These are phyloP conservation scores for Netelia melanura DNA, from an alignment of 2,888 invertebrate species.

Conservation along the genomic window DNA sequence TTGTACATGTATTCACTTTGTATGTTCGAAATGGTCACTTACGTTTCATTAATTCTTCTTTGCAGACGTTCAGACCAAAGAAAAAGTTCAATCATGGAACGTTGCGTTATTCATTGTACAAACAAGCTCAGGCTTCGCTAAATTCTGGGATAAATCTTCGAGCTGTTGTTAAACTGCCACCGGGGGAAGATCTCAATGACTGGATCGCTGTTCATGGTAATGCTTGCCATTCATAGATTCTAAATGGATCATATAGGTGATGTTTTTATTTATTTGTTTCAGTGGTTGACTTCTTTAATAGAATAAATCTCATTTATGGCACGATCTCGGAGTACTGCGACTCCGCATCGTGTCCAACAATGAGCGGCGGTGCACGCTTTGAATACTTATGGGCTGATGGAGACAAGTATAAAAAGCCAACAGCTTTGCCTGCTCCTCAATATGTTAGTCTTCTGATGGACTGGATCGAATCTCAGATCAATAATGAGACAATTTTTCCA, in stretches of 20 bases:
- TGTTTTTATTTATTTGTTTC: conserved; percentile 78
- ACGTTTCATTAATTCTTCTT: conserved; percentile 61
- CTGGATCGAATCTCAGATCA: conserved; percentile 96
- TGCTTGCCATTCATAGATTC: conserved; percentile 11
- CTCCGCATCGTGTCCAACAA: conserved; percentile 93
- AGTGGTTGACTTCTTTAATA: conserved; percentile 98
- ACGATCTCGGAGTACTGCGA: conserved; percentile 95
- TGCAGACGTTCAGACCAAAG: conserved; percentile 95
- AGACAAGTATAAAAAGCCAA: conserved; percentile 91
- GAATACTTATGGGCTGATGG: conserved; percentile 97
- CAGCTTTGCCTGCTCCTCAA: conserved; percentile 92
- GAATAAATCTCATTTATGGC: conserved; percentile 96
- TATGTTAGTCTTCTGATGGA: conserved; percentile 95
- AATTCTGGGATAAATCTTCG: conserved; percentile 95
- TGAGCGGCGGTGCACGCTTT: conserved; percentile 95
- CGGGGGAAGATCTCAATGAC: conserved; percentile 94
- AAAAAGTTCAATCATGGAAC: conserved; percentile 95
- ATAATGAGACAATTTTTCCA: conserved; percentile 94
- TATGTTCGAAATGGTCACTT: too few species aligned
- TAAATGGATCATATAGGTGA: conserved; percentile 7
- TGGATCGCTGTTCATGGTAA: conserved; percentile 97
- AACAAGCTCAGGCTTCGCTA: conserved; percentile 95
- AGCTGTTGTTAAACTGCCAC: conserved; percentile 92
- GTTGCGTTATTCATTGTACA: conserved; percentile 93
- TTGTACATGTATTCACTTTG: too few species aligned